Base-by-base conservation (phyloP, 1,140 invertebrate species). In the Trichonephila clavipes region DNA sequence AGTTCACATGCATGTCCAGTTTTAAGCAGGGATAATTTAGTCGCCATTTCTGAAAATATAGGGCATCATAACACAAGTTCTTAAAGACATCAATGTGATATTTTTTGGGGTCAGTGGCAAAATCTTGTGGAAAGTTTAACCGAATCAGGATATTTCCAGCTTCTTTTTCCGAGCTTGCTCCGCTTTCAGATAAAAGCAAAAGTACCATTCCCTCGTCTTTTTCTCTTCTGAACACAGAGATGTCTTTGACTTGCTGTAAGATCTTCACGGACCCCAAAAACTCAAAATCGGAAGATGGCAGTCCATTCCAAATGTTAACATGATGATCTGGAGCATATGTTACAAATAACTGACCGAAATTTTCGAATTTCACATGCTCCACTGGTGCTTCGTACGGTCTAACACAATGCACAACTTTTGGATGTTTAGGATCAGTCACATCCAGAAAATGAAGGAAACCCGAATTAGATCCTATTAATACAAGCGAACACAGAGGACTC, bases 81-180 rank as follows among this genome's bases (percentile, higher is more conserved):
- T 64, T 64, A 21, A 88, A 88, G 51, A 88, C 64, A 44, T 88
- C 87, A 21, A 88, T 88, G 0, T 69, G 87, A 69, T 88, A 88
- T 19, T 88, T 88, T 12, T 88, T 88, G 6, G 87, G 12, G 18
- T 88, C 14, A 19, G 40, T 51, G 6, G 34, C 34, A 14, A 88
- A 88, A 69, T 88, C 87, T n/a, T 21, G 5, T 1, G 87, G 87
- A 21, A 88, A 64, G 12, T 51, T 72, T 6, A 88, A 64, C 21
- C 64, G 64, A 34, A 88, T 88, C 40, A 88, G 2, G 14, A 69
- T n/a, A 58, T 69, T 69, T 12, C 87, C 64, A 16, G 40, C 87
- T 88, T 88, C 21, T 58, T 88, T 88, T 44, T 88, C 64, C 1
- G 62, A 69, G n/a, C 87, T 72, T 16, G 24, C 10, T 7, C 85